Evolutionary conservation across 1,140 invertebrate species (phyloP).

Genomic region (Neotoxoptera formosana): DNA sequence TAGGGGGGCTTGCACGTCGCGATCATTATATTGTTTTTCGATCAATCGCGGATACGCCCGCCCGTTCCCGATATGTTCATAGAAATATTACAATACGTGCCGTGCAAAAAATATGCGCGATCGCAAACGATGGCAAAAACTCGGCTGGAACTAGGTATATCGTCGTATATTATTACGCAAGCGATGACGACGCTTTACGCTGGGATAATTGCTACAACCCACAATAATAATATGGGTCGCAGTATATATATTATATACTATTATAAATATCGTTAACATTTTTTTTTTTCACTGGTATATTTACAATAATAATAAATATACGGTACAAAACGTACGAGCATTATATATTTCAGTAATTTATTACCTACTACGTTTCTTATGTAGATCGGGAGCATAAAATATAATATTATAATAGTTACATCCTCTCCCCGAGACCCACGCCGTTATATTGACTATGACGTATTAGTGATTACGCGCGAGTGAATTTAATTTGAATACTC

Average conservation of each 20-base stretch:
- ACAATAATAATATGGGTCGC: neutral
- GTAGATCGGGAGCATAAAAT: neutral
- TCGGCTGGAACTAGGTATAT: neutral
- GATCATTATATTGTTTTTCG: neutral
- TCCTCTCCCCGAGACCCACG: neutral
- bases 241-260: neutral
- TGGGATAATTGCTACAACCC: neutral
- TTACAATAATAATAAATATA: neutral
- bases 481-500: neutral
- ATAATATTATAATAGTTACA: neutral
- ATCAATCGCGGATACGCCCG: neutral
- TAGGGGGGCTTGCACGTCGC: neutral
- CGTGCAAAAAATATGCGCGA: neutral
- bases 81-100: neutral
- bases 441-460: neutral
- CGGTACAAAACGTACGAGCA: neutral
- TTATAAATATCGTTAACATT: neutral
- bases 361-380: neutral
- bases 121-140: neutral
- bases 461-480: neutral
- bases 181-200: neutral
- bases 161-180: neutral
- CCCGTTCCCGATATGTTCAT: neutral
- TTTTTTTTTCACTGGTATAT: neutral
- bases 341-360: neutral